These are phyloP conservation scores for Oenanthe oenanthe DNA, from an alignment of 2,113 vertebrate genomes.

Conservation along the genomic window DNA sequence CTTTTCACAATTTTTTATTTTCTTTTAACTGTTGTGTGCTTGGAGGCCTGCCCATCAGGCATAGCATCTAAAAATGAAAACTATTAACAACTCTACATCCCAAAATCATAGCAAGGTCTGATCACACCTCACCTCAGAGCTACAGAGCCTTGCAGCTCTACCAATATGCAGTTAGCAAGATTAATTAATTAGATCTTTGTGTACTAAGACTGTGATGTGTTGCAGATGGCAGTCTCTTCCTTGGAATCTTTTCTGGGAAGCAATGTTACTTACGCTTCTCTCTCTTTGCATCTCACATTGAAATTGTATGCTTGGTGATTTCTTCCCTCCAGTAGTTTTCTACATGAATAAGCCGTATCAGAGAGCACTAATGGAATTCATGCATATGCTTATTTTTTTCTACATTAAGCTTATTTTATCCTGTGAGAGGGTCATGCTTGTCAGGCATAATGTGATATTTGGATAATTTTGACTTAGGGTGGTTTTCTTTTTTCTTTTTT, in stretches of 20 bases:
- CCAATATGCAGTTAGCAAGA: neutral
- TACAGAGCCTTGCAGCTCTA: neutral
- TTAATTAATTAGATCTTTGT: neutral
- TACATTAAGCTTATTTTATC: conserved; percentile 61
- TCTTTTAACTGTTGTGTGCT: neutral
- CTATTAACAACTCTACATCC: neutral
- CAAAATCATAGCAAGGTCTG: neutral
- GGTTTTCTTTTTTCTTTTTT: neutral
- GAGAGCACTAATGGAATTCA: conserved; percentile 37
- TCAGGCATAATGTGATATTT: conserved; percentile 50
- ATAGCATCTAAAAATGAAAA: neutral
- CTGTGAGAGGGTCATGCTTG: conserved; percentile 24
- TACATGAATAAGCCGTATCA: conserved; percentile 50
- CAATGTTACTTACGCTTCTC: neutral
- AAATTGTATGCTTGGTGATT: conserved; percentile 34
- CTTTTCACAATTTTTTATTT: neutral
- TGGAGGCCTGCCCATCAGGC: neutral
- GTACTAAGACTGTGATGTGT: neutral
- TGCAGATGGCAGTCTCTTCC: conserved; percentile 8
- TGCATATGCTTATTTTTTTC: conserved; percentile 58
- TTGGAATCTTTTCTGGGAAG: conserved; percentile 38
- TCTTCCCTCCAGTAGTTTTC: conserved; percentile 67
- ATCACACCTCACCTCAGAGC: conserved; percentile 8
- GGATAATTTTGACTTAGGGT: conserved; percentile 50
- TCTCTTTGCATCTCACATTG: conserved; percentile 35